Evolutionary conservation across 2,888 invertebrate species (phyloP), one percentile per base, ranked within the genome.

Genomic region (Tiphia femorata): DNA sequence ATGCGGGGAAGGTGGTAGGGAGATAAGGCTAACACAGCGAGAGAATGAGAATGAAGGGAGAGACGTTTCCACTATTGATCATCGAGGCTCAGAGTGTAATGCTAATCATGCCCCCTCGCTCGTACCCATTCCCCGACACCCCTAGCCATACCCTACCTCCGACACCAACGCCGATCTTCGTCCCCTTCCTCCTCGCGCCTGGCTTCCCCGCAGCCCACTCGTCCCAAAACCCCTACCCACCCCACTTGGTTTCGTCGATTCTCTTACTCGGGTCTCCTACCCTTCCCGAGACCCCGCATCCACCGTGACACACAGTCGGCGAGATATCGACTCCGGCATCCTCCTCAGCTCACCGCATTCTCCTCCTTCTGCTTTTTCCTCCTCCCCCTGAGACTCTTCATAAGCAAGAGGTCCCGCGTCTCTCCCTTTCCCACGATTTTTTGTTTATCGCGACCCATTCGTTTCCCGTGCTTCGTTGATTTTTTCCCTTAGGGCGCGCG

Each of bases 31-130:
- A 79, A 78, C 79, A 78, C 78, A 72, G 78, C 76, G 76, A 78
- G 80, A 78, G 78, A 78, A 79, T 79, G 77, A 78, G 76, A 80
- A 79, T 78, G 79, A 80, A 80, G 81, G 78, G 79, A 76, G 81
- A 78, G 80, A 81, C 82, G 79, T 82, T 82, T 82, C 80, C 80
- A 83, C 82, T 82, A 83, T 83, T 83, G 82, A 82, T 82, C 82
- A 83, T 82, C 82, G 81, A 80, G 81, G 79, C 81, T 80, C 81
- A 79, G 81, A 81, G 82, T 80, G 82, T 80, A 82, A 82, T 83
- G 82, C 82, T 82, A 83, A 82, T 83, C 82, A 82, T 79, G 76
- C 81, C 82, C 79, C 77, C 79, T 73, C 72, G 62, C 63, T 66
- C 56, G 65, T 70, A 52, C 63, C 58, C 61, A 58, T 69, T 61